A percentile compares a stretch with the other conserved stretches of the same genome.
Evolutionary conservation across 1,140 invertebrate species (phyloP).

Genomic region (Aphaenogaster ashmeadi): DNA sequence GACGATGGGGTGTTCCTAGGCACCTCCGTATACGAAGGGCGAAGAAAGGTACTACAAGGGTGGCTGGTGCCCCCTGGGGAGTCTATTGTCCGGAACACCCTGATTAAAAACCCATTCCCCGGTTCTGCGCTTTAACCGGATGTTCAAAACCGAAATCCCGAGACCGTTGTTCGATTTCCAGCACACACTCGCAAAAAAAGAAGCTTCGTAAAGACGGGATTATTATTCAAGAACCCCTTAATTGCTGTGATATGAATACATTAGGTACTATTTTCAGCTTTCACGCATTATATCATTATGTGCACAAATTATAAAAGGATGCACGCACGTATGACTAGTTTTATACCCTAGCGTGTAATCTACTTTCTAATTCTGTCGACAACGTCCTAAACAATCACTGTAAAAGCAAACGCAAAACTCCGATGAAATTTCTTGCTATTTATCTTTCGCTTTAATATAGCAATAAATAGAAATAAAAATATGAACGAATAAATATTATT

Average conservation of each 20-base stretch:
- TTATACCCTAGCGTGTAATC: not conserved
- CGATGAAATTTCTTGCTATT: not conserved
- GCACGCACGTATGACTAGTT: not conserved
- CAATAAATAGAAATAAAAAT: not conserved
- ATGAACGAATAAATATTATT: not conserved
- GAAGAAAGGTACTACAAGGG: constrained; percentile 83
- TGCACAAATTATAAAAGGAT: not conserved
- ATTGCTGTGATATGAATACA: not conserved
- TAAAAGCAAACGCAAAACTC: not conserved
- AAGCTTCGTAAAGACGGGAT: constrained; percentile 47
- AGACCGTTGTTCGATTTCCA: constrained; percentile 67
- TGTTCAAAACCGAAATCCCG: constrained; percentile 73
- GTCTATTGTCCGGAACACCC: constrained; percentile 85
- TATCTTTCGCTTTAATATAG: not conserved
- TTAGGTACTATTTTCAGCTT: constrained; percentile 13
- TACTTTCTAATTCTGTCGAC: constrained; percentile 3
- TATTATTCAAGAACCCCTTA: constrained; percentile 54
- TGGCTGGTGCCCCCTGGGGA: constrained; percentile 83
- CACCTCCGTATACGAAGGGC: constrained; percentile 79
- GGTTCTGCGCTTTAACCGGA: constrained; percentile 77
- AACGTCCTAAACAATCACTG: not conserved
- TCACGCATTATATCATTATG: constrained; percentile 16
- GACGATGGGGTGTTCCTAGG: constrained; percentile 74
- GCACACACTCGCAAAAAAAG: not conserved
- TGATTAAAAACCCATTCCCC: constrained; percentile 86